Percentiles rank a stretch among this genome's conserved stretches.
Conservation (phyloP, 2,113 vertebrate species). For the Pristiophorus japonicus region DNA sequence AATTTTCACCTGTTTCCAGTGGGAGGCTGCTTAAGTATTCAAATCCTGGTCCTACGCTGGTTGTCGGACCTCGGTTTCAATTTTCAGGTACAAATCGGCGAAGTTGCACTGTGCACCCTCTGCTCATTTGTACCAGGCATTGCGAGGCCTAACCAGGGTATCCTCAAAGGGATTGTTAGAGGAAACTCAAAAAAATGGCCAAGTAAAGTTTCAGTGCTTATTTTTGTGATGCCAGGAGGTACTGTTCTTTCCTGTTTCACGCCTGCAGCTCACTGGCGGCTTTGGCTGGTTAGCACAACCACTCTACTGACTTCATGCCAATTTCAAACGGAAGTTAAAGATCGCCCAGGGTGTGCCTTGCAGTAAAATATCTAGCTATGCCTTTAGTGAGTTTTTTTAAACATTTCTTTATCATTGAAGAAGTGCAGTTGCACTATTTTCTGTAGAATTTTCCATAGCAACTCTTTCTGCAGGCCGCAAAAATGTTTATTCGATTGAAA, state of each 20-base stretch:
- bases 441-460: not conserved
- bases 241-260: not conserved
- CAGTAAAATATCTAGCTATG: not conserved
- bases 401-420: not conserved
- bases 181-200: not conserved
- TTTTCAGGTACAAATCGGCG: not conserved
- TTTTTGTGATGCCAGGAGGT: not conserved
- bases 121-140: not conserved
- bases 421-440: too few species aligned
- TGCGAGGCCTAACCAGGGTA: not conserved
- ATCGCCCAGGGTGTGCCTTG: not conserved
- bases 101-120: not conserved
- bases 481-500: not conserved
- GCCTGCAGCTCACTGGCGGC: not conserved
- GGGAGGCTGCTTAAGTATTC: not conserved
- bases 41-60: not conserved
- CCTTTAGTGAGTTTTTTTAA: not conserved
- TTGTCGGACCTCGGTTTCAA: not conserved
- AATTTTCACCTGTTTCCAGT: not conserved
- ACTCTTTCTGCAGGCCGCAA: too few species aligned
- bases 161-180: too few species aligned
- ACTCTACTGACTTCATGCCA: not conserved
- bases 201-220: not conserved
- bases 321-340: too few species aligned
- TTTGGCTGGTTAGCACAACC: not conserved